phyloP scores from a whole-genome alignment of 2,797 vertebrate genomes.

The Thalassophryne amazonica region DNA sequence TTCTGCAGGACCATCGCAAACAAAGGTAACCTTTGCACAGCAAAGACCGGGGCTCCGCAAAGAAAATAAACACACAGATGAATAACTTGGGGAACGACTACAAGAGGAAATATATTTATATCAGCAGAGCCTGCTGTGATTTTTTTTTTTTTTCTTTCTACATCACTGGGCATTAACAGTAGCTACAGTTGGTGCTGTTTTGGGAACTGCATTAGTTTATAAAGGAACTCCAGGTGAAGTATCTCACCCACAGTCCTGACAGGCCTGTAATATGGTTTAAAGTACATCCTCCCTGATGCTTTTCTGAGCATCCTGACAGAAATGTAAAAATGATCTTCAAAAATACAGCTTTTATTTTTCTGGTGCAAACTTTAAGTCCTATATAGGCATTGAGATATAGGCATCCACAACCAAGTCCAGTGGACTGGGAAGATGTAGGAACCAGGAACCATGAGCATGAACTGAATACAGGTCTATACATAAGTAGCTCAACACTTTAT shows the following conservation, averaged over 20 bases:
- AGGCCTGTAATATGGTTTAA: constrained; percentile 59
- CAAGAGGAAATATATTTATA: constrained; percentile 81
- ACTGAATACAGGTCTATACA: too few species aligned
- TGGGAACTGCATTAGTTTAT: constrained; percentile 54
- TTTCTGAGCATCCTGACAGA: constrained; percentile 22
- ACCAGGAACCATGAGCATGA: too few species aligned
- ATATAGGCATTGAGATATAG: too few species aligned
- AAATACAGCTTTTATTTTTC: too few species aligned
- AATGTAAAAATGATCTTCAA: constrained; percentile 19
- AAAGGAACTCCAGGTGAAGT: constrained; percentile 79
- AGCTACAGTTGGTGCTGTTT: constrained; percentile 77
- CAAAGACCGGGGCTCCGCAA: constrained; percentile 55
- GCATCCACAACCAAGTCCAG: too few species aligned
- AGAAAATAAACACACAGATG: constrained; percentile 75
- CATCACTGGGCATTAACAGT: constrained; percentile 44
- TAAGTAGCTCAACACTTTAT: too few species aligned
- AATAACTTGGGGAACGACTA: constrained; percentile 56
- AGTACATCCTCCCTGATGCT: constrained; percentile 26
- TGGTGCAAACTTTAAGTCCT: too few species aligned
- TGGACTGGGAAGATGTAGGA: too few species aligned
- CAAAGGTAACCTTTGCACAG: constrained; percentile 80
- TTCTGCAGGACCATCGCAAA: constrained; percentile 77
- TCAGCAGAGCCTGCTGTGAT: constrained; percentile 69
- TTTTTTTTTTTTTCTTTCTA: constrained; percentile 80
- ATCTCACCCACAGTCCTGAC: constrained; percentile 33